Evolutionary conservation across 53 echinoderm and acorn worm genomes (phyloP), one percentile per base, ranked within the genome.

Genomic region (Holothuria scabra): DNA sequence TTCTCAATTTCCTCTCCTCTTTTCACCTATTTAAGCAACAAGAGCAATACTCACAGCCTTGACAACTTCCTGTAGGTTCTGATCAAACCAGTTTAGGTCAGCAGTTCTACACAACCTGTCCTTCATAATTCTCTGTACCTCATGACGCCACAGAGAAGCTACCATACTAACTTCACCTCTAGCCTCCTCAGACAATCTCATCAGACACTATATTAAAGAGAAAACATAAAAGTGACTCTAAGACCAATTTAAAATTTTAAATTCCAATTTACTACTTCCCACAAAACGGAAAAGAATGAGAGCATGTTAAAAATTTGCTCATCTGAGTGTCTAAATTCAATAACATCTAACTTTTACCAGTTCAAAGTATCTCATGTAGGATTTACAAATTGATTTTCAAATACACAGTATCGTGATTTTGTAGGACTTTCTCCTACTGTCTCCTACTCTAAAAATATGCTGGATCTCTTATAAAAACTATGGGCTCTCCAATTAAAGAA

Each of bases 151-250:
- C 57, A 97, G 92, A 38, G 97, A 97, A 59, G 90, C 82, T 20
- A 97, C 97, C 97, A 97, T 97, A 79, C 88, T 92, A 81, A 90
- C 84, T 74, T 97, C 97, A n/a, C 90, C 97, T 8, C 97, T 82
- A 16, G 97, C 94, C 81, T 97, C 97, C 65, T 97, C 97, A 14
- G 97, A 92, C 34, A 97, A 80, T 56, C 97, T 90, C 35, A 89
- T 90, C 55, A 94, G 84, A 58, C 97, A 94, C 97, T 97, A 18
- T 14, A 46, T n/a, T n/a, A 65, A 0, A 21, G 21, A 21, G 37
- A 52, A 52, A 56, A 48, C 12, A 83, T 22, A 31, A 12, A 71
- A 8, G 0, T 18, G 0, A 1, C 65, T 62, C 4, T 29, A 65
- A 65, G 13, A 28, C 6, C 20, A 20, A 0, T 4, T 10, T 5